Base-by-base conservation (phyloP, 2,797 vertebrate species). In the Leucoraja ocellata region DNA sequence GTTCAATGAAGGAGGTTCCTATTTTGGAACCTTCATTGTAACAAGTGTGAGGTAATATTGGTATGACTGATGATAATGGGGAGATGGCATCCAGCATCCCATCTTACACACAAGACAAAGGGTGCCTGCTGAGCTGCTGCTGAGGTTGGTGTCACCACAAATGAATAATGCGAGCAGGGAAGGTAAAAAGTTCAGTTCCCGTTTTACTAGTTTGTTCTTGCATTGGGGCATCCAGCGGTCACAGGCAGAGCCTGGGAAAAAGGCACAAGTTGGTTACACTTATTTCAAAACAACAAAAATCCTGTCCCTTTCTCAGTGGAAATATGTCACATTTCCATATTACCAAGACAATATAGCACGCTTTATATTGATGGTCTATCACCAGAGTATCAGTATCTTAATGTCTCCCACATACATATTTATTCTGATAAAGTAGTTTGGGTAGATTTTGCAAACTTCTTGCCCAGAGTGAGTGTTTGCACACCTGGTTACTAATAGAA, bases 181-280 rank as follows among this genome's bases (percentile, higher is more conserved):
- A 94, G 95, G 95, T 94, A 95, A 94, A 95, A 95, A 95, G 94
- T 95, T 95, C 95, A 95, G 83, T 93, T 2, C 71, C 0, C 2
- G 68, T 74, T 91, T 91, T 74, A 88, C 84, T 63, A 68, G 63
- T 21, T 36, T 46, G 6, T 28, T 91, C 90, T 74, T 68, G 90
- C 36, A 91, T 28, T 73, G 71, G 68, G 71, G 90, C 39, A 91
- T 39, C 90, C 39, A 91, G 84, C 63, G 84, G 84, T 88, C 84
- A 88, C n/a, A 9, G 61, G 36, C 16, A 46, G 61, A 11, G n/a
- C 63, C 21, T 32, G 25, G 28, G 84, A 88, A 88, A 63, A 88
- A 88, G 63, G 13, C 61, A 8, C n/a, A 88, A 88, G 28, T 88
- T 88, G 63, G 61, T 36, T 88, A 68, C n/a, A 65, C 63, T 68